These are phyloP conservation scores for Clarias magur DNA, from an alignment of 2,113 vertebrate genomes.

Conservation along the genomic window DNA sequence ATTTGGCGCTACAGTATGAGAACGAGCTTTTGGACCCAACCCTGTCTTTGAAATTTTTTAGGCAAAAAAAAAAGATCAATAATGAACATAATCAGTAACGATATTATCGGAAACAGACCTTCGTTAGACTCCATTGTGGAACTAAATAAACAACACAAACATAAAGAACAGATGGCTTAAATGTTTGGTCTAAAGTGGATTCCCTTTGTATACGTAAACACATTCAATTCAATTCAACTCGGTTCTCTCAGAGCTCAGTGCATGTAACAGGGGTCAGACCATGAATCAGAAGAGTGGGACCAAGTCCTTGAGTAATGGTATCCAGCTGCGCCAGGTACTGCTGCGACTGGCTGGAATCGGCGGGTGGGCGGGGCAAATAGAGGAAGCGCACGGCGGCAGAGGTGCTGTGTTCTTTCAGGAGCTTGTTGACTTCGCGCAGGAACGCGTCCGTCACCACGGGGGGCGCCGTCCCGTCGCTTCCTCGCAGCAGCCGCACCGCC, in stretches of 20 bases:
- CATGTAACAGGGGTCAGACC: conserved; percentile 88
- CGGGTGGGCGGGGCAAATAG: conserved; percentile 82
- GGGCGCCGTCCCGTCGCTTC: conserved; percentile 11
- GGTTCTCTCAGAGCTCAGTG: conserved; percentile 80
- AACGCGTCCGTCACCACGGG: conserved; percentile 59
- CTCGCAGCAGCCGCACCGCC: conserved; percentile 64
- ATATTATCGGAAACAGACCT: too few relatives aligned
- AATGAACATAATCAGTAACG: too few relatives aligned
- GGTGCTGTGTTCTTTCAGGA: conserved; percentile 68
- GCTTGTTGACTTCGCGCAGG: conserved; percentile 67
- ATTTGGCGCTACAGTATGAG: too few relatives aligned
- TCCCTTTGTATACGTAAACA: background rate
- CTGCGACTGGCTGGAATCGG: conserved; percentile 68
- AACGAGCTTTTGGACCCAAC: background rate
- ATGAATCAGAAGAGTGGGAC: conserved; percentile 84
- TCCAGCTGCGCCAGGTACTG: conserved; percentile 81
- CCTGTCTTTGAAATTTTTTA: background rate
- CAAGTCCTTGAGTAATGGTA: conserved; percentile 75
- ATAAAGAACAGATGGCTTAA: too few relatives aligned
- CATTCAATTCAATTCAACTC: too few relatives aligned
- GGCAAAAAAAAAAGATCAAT: too few relatives aligned
- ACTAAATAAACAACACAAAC: too few relatives aligned
- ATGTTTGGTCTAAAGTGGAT: conserved; percentile 2
- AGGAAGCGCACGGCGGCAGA: conserved; percentile 82
- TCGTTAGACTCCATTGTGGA: background rate